Base-by-base conservation (phyloP, 2,888 invertebrate species). In the Pollenia amentaria region DNA sequence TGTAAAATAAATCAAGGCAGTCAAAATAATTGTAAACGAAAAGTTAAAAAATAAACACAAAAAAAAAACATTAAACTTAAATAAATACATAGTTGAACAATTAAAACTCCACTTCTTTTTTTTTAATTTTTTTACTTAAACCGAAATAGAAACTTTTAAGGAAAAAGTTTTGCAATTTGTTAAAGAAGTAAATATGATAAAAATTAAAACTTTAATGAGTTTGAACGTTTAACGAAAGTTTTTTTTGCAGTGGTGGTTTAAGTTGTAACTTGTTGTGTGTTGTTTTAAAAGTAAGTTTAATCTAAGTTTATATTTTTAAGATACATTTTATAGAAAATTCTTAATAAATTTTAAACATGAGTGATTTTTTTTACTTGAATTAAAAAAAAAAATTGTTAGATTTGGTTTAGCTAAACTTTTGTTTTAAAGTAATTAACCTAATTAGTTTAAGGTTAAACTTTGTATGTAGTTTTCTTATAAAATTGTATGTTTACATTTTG, bases 1-100 rank as follows among this genome's bases (percentile, higher is more conserved):
- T 29, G 21, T 55, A 12, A 57, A 67, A 48, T 9, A 42, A 64
- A 64, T 55, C 10, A 65, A 65, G 64, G 76, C 64, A 76, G 76
- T 64, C 9, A 64, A 73, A 62, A 10, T 14, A 40, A 75, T 51
- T 6, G 3, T 40, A 29, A 67, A 48, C 8, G 12, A 42, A 40
- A 9, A 72, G 38, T 38, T n/a, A 12, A 62, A 75, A 42, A 60
- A 14, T n/a, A 29, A 46, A 62, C 62, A 40, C 18, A 62, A 38
- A 57, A 14, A 73, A 62, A 73, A 62, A 64, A n/a, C 38, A 48
- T 38, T 55, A n/a, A 73, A 69, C 53, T 21, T 40, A 62, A 60
- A 42, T 29, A 29, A 29, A 29, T 29, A 29, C 29, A 57, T 57
- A 57, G 55, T 55, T 55, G 21, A 55, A 55, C 21, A 55, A 55